Base-by-base conservation (phyloP, 2,888 invertebrate species). In the Carterocephalus palaemon region DNA sequence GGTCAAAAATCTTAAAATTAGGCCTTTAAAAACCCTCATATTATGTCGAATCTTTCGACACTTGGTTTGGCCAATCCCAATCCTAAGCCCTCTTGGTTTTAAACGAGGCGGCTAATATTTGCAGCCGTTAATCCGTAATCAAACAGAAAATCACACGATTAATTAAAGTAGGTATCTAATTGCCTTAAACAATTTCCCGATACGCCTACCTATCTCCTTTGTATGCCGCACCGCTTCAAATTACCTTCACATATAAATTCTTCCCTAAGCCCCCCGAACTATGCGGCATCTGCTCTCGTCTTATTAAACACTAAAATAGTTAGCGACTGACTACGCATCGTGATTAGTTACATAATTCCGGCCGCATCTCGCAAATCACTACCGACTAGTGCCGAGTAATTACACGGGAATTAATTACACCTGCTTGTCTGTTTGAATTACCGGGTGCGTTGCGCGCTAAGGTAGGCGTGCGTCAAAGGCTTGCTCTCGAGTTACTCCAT, bases 321-420 rank as follows among this genome's bases (percentile, higher is more conserved):
- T 36, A 23, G 19, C 32, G 19, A 32, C 10, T 32, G 19, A 55
- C 46, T 56, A 49, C 45, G 40, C 53, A 43, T 53, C 39, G 52
- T 54, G 54, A 58, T 57, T 58, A 54, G 53, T 51, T 51, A 52
- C 53, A 52, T 57, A 51, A 60, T 56, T 52, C 52, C 42, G 40
- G 33, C 33, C 51, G 54, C 49, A 46, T 48, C 49, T 51, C 53
- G 45, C 48, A 50, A 71, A 73, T 73, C 75, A 71, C 64, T 66
- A 56, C 17, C 59, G 57, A 32, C 32, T 32, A 32, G 16, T 31
- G 31, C 5, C 59, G 51, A 54, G 70, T 76, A 76, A 79, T 79
- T 82, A 79, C 67, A 72, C 66, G 49, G 53, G 60, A 78, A 82
- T 81, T 81, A 78, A 81, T 81, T 78, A 79, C 72, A 69, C 65